These are phyloP conservation scores for Lithobates pipiens DNA, from an alignment of 2,797 vertebrate species.

Conservation along the genomic window DNA sequence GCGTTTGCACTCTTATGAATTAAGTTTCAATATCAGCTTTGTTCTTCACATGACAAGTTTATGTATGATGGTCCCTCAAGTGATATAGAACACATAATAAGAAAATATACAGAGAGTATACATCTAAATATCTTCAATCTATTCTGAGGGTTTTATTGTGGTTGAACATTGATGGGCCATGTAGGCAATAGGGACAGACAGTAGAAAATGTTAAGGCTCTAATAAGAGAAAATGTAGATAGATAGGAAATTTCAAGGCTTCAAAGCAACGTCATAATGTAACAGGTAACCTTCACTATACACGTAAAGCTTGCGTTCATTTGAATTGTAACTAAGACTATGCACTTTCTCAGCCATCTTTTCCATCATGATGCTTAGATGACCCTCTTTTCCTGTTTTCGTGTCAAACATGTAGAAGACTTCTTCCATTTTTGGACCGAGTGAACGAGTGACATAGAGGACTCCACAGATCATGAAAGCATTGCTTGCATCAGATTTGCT, in stretches of 20 bases:
- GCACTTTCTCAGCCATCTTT: slow-evolving; percentile 74
- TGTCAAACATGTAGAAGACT: slow-evolving; percentile 77
- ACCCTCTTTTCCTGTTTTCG: slow-evolving; percentile 71
- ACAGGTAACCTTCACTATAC: slow-evolving; percentile 76
- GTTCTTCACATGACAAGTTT: neutral
- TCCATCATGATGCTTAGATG: slow-evolving; percentile 66
- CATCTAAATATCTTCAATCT: neutral
- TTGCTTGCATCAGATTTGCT: slow-evolving; percentile 45
- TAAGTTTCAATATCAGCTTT: neutral
- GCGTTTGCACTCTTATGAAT: neutral
- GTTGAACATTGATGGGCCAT: neutral
- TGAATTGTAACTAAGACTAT: slow-evolving; percentile 76
- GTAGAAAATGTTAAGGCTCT: neutral
- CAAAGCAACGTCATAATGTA: slow-evolving; percentile 69
- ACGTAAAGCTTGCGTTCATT: slow-evolving; percentile 76
- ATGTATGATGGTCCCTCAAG: neutral
- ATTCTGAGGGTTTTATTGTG: neutral
- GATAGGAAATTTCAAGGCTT: slow-evolving; percentile 16
- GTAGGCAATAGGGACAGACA: neutral
- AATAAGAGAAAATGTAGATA: neutral
- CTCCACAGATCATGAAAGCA: slow-evolving; percentile 62
- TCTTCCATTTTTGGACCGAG: slow-evolving; percentile 30
- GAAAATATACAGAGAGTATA: neutral
- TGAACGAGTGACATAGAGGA: slow-evolving; percentile 46
- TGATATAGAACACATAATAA: neutral